Percentiles rank a stretch among this genome's conserved stretches.
phyloP scores from a whole-genome alignment of 2,888 invertebrate species.

The Drosophila subquinaria region DNA sequence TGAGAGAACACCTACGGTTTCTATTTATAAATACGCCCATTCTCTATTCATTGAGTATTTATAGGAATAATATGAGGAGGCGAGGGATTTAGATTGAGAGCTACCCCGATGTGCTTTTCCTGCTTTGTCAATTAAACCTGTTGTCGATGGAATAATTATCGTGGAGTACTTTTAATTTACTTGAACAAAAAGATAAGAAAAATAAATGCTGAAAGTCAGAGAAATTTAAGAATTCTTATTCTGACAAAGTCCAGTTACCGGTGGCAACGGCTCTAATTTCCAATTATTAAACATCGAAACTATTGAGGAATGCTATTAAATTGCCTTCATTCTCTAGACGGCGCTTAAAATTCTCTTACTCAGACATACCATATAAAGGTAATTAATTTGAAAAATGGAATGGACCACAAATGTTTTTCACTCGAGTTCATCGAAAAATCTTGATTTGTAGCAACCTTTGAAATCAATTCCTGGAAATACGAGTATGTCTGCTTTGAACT shows the following conservation, averaged over 20 bases:
- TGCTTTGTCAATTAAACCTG: background rate
- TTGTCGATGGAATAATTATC: background rate
- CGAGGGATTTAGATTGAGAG: background rate
- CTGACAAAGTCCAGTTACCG: background rate
- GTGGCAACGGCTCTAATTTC: slow-evolving; percentile 1
- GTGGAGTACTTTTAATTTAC: background rate
- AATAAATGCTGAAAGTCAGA: background rate
- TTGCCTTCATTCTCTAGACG: slow-evolving; percentile 2
- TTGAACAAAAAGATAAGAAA: background rate
- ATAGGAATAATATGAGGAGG: too few relatives aligned
- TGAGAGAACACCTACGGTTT: background rate
- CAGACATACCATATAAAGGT: slow-evolving; percentile 8
- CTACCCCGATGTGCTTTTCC: background rate
- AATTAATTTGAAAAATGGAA: slow-evolving; percentile 13
- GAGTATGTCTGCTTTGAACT: slow-evolving; percentile 9
- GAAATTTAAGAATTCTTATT: slow-evolving; percentile 4
- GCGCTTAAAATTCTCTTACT: background rate
- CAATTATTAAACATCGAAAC: slow-evolving; percentile 11
- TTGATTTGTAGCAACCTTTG: slow-evolving; percentile 16
- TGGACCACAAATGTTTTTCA: slow-evolving; percentile 9
- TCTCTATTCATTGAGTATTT: background rate
- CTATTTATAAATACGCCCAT: slow-evolving; percentile 1
- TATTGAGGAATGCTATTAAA: slow-evolving; percentile 7
- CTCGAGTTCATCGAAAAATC: slow-evolving; percentile 11
- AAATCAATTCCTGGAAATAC: slow-evolving; percentile 8